Evolutionary conservation across 2,888 invertebrate species (phyloP), one percentile per base, ranked within the genome.

Genomic region (Mayetiola destructor): DNA sequence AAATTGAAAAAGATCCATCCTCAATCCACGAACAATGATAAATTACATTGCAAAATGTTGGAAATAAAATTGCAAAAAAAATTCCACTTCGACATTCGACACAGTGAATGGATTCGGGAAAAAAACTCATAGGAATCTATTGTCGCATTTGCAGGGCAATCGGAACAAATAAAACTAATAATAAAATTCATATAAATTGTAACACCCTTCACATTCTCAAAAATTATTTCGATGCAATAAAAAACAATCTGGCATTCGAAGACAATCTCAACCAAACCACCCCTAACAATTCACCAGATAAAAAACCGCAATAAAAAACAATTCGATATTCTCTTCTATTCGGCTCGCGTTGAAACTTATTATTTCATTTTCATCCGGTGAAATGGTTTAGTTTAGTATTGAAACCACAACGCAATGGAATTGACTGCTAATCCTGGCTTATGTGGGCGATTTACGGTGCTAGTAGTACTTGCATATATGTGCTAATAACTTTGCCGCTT

Each of bases 231-330:
- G 9, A 27, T n/a, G 48, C 27, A 48, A 48, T 48, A 48, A 48
- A 48, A 48, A 48, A 48, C 27, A 48, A 48, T 48, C 48, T 48
- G n/a, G 21, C 2, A 6, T 23, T 10, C 37, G 37, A 9, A n/a
- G 4, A 16, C 5, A 37, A 37, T 37, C 37, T 16, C 8, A 37
- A 37, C 8, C 14, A 37, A 23, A 48, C n/a, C n/a, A 27, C 48
- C 48, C 27, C n/a, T 27, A 48, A 27, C 27, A 48, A 23, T 16
- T 27, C n/a, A 23, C 3, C 14, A 23, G n/a, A 23, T 1, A 9
- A 48, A 48, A 48, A 48, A 48, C 23, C 14, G 27, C 9, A 48
- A 48, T 48, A 48, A 48, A 48, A 48, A 48, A 48, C 48, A 48
- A 48, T 48, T 48, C 27, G 48, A 23, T 48, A 48, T n/a, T n/a